Base-by-base conservation (phyloP, 53 echinoderm and acorn worm species). In the Holothuria leucospilota region DNA sequence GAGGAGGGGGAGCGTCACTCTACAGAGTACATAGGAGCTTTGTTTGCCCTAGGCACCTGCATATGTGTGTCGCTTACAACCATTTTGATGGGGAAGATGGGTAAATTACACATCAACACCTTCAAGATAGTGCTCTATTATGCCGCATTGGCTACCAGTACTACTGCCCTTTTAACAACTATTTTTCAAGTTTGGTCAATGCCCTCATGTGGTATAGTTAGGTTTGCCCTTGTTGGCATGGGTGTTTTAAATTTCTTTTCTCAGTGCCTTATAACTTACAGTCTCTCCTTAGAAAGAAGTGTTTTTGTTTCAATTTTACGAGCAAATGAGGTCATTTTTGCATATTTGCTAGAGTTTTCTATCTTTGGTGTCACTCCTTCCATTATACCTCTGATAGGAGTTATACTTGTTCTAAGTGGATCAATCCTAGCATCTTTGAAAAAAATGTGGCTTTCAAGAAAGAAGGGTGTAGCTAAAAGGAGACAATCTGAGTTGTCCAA, bases 391-490 rank as follows among this genome's bases (percentile, higher is more conserved):
- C 25, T 78, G 13, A 27, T 78, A 20, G 78, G 78, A 58, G 78
- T 56, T 20, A 20, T 13, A 4, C 46, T 78, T 25, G 78, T 78
- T 6, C 53, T 78, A 8, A 53, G 53, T 41, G 78, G 53, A 25
- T 78, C 78, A 13, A 78, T 56, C 13, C 10, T 41, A 27, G 78
- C 78, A 10, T 78, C 78, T 11, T n/a, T 78, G 59, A 78, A 78
- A 58, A 78, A 78, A 78, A 24, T 78, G 78, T 78, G 78, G 78
- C 51, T 78, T 59, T 78, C 78, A 56, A 78, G 58, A 30, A 24
- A 28, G 59, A 78, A 78, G 26, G 78, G 78, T 52, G 26, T 78
- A 56, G 78, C 78, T 63, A 46, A 46, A 46, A 8, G 11, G 46
- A 46, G 8, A 46, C 46, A 46, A 46, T 46, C 46, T 9, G 8